Conservation (phyloP, 2,888 invertebrate genomes). For the Eupithecia subfuscata region DNA sequence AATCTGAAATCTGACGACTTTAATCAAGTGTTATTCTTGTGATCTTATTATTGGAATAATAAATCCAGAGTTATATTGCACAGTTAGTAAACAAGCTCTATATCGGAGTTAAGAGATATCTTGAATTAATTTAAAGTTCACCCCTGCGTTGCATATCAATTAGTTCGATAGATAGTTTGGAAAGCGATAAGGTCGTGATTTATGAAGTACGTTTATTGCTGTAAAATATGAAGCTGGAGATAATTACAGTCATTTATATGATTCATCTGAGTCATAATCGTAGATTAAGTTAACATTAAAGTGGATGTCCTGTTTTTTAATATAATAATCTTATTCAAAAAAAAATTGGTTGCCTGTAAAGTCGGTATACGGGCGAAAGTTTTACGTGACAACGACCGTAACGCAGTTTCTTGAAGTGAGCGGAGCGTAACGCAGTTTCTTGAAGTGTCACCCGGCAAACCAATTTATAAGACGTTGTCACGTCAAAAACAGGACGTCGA, state of each 20-base stretch:
- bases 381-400: no score
- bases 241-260: not conserved
- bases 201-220: conserved; percentile 13
- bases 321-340: no score
- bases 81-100: conserved; percentile 29
- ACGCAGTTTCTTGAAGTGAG: no score
- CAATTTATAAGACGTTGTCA: no score
- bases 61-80: not conserved
- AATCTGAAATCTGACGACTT: no score
- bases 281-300: not conserved
- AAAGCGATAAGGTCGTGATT: conserved; percentile 51
- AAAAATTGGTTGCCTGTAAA: no score
- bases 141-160: conserved; percentile 63
- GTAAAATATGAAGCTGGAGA: conserved; percentile 7
- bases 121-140: conserved; percentile 65
- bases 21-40: no score
- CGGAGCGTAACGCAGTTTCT: no score
- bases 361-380: no score
- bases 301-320: no score
- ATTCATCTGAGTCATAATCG: not conserved
- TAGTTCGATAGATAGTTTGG: conserved; percentile 54
- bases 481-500: not conserved
- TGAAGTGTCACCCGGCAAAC: no score
- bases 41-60: no score
- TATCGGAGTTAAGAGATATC: conserved; percentile 50